phyloP scores from a whole-genome alignment of 2,888 invertebrate genomes.

The Colletes collaris region DNA sequence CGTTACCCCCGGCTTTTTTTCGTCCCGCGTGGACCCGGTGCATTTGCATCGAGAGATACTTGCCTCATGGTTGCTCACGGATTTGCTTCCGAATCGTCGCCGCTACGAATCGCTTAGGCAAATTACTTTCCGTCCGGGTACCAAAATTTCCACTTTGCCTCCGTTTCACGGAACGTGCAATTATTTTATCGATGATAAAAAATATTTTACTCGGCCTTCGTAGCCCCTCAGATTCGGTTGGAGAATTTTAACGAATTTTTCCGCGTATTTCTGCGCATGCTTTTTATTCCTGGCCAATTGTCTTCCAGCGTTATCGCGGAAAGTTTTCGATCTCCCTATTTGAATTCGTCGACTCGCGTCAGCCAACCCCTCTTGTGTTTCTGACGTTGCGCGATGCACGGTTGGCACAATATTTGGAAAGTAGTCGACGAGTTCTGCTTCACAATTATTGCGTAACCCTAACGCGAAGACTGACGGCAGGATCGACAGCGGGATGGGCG shows the following conservation, averaged over 20 bases:
- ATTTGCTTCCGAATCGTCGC: conserved; percentile 16
- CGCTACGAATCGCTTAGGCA: not conserved
- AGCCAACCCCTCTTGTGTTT: conserved; percentile 7
- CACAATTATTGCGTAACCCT: conserved; percentile 73
- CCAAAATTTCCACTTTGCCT: too few species aligned
- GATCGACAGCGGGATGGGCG: conserved; percentile 38
- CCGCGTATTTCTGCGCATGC: too few species aligned
- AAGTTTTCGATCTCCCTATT: not conserved
- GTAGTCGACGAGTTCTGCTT: conserved; percentile 70
- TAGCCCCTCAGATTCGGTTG: too few species aligned
- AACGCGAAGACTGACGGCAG: conserved; percentile 68
- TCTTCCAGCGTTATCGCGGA: too few species aligned
- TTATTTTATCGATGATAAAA: too few species aligned
- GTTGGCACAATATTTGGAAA: conserved; percentile 74
- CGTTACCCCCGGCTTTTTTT: conserved; percentile 1
- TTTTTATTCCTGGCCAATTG: too few species aligned
- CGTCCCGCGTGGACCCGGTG: not conserved
- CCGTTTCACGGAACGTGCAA: too few species aligned
- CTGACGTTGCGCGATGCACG: conserved; percentile 30
- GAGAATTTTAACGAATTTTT: too few species aligned
- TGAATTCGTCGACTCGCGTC: conserved; percentile 1
- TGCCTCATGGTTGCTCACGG: not conserved
- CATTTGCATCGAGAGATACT: conserved; percentile 17
- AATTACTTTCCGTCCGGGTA: too few species aligned
- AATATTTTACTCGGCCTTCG: too few species aligned